Base-by-base conservation (phyloP, 2,888 invertebrate genomes). In the Drosophila paramelanica region DNA sequence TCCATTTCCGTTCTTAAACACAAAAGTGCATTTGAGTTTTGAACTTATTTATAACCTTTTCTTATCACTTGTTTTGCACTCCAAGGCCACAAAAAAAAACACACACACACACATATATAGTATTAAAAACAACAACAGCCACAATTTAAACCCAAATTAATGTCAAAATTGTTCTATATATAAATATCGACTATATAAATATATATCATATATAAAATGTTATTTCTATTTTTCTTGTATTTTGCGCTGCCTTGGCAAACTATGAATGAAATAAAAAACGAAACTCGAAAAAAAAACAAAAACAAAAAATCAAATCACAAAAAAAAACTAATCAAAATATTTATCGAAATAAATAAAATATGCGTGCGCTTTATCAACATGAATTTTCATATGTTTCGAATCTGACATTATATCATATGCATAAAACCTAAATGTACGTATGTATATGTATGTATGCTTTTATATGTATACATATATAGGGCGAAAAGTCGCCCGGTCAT, bases 401-500 rank as follows among this genome's bases (percentile, higher is more conserved):
- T 70, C 59, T 59, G 66, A 75, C 64, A 77, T 65, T 45, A 36
- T 59, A 64, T 57, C 67, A 64, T 73, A 73, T 76, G 67, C 69
- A 79, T 70, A 62, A 42, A 57, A 49, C 57, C 31, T 25, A 41
- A 65, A 71, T 57, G 69, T 60, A 67, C 46, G 36, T 60, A 52
- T 50, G 55, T 65, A 58, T 46, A 55, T 45, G 41, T 42, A 41
- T 59, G 42, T 64, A 23, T 67, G 50, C 52, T 73, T 56, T n/a
- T 61, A 50, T 72, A 39, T 13, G 38, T 27, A 41, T 59, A 51
- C 58, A 70, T 67, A 56, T 67, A 55, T 72, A 97, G 97, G 97
- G 97, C 93, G 96, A 96, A 92, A 96, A 96, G 93, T 97, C 97
- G 93, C 97, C 97, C 93, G 97, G 96, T 94, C 96, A 97, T 93